Percentiles rank a stretch among this genome's conserved stretches.
phyloP scores from a whole-genome alignment of 2,888 invertebrate species.

The Apantesis nais region DNA sequence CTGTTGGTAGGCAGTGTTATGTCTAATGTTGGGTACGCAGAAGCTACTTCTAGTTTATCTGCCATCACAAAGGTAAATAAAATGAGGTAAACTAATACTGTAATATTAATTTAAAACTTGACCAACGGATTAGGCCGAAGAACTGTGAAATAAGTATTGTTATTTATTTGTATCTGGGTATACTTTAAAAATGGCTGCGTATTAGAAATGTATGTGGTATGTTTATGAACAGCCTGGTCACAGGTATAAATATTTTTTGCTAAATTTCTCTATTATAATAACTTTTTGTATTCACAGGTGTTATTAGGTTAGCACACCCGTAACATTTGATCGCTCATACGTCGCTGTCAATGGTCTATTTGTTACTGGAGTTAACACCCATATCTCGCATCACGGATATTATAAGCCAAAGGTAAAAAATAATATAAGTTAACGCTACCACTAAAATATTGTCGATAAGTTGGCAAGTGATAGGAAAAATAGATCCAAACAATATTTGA shows the following conservation, averaged over 20 bases:
- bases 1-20: conserved; percentile 84
- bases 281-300: conserved; percentile 61
- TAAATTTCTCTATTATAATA: not conserved
- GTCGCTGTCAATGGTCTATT: conserved; percentile 69
- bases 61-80: conserved; percentile 83
- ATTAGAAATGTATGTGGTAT: not conserved
- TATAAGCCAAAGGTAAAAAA: conserved; percentile 65
- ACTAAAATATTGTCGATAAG: too few species aligned
- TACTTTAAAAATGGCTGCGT: too few species aligned
- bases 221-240: not conserved
- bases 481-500: too few species aligned
- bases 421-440: not conserved
- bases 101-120: not conserved
- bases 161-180: too few species aligned
- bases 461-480: too few species aligned
- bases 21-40: conserved; percentile 77
- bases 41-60: conserved; percentile 76
- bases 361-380: conserved; percentile 66
- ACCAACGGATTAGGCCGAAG: too few species aligned
- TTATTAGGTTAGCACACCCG: conserved; percentile 88
- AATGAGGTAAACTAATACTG: too few species aligned
- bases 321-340: conserved; percentile 81
- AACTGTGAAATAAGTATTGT: too few species aligned
- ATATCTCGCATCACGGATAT: conserved; percentile 65
- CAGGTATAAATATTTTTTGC: not conserved